Evolutionary conservation across 2,888 invertebrate genomes (phyloP).

Genomic region (Torymus aiolomorphi): DNA sequence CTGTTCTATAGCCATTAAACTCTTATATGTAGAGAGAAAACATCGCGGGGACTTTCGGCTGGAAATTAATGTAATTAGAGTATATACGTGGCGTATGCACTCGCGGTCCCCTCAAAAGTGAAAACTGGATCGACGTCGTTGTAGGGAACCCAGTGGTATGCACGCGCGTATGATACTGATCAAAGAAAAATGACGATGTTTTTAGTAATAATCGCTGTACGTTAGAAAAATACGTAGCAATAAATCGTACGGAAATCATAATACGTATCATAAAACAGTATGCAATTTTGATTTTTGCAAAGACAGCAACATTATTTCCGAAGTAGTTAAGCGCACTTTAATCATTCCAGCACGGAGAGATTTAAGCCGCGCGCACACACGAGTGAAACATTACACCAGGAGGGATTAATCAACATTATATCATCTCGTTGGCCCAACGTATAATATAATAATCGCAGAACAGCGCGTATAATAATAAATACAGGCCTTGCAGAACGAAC

Average conservation of each 20-base stretch:
- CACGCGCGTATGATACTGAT: too few species aligned
- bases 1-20: neutral
- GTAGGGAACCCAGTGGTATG: too few species aligned
- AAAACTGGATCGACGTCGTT: neutral
- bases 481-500: neutral
- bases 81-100: neutral
- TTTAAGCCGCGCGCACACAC: neutral
- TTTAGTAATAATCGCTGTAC: too few species aligned
- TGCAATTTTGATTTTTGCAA: conserved; percentile 23
- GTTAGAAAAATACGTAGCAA: neutral
- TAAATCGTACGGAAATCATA: conserved; percentile 23
- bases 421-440: conserved; percentile 16
- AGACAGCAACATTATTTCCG: neutral
- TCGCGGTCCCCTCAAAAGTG: neutral
- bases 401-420: conserved; percentile 30
- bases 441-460: conserved; percentile 32
- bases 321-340: conserved; percentile 19
- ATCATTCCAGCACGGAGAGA: neutral
- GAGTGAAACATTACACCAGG: neutral
- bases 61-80: conserved; percentile 3
- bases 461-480: conserved; percentile 21
- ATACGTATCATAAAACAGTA: neutral
- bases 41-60: neutral
- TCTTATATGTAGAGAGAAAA: too few species aligned
- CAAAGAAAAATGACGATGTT: too few species aligned